Percentiles rank a stretch among this genome's conserved stretches.
Conservation (phyloP, 2,797 vertebrate genomes). For the Leontocebus nigricollis region DNA sequence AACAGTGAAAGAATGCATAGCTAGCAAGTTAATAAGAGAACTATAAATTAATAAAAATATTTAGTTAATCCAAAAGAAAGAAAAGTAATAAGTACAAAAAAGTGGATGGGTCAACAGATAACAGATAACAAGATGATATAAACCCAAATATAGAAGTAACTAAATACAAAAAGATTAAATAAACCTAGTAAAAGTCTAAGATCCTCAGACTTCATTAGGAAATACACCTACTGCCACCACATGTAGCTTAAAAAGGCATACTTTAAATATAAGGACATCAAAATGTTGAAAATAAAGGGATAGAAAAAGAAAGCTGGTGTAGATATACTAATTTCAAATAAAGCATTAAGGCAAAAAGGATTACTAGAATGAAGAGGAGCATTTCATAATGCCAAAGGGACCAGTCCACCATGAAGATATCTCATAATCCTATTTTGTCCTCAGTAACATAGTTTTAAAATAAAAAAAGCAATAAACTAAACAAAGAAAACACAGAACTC, state of each 20-base stretch:
- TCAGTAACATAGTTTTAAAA: neutral
- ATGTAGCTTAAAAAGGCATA: neutral
- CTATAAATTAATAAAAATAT: slow-evolving; percentile 21
- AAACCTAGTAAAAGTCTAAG: neutral
- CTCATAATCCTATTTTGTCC: neutral
- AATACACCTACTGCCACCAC: neutral
- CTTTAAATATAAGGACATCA: neutral
- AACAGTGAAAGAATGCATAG: neutral
- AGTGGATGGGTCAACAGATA: neutral
- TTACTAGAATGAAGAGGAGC: neutral
- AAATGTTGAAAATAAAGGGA: neutral
- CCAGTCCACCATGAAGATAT: neutral
- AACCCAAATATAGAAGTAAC: neutral
- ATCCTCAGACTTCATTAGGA: neutral
- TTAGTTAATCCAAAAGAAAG: neutral
- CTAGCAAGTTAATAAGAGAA: neutral
- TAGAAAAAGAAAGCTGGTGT: neutral
- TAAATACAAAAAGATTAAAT: slow-evolving; percentile 1
- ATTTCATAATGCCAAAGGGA: neutral
- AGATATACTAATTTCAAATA: neutral
- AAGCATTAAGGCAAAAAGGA: neutral
- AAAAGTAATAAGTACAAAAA: neutral
- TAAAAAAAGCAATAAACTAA: neutral
- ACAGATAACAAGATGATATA: neutral
- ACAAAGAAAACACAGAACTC: neutral